Base-by-base conservation (phyloP, 1,140 invertebrate species). In the Armadillidium nasatum region DNA sequence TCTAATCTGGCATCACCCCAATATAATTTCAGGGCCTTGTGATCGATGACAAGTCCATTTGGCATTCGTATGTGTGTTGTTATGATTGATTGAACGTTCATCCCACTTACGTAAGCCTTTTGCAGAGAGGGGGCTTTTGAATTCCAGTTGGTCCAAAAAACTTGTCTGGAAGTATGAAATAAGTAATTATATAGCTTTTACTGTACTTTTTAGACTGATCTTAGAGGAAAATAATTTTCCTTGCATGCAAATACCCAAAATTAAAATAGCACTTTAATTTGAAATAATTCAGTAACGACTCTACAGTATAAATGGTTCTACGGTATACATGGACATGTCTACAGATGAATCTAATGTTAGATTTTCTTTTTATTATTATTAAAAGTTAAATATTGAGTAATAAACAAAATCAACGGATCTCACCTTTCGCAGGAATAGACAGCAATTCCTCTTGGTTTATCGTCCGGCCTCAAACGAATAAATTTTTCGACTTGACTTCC, bases 71-170 rank as follows among this genome's bases (percentile, higher is more conserved):
- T 93, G 66, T 92, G 89, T 6, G 88, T 91, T 44, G 87, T 89
- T 43, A 94, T 91, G 46, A 94, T 91, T 10, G 88, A 86, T 83
- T 92, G 87, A 11, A 88, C 82, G 15, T 86, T 86, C 81, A 86
- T 89, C 6, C 92, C 92, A 73, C 87, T 89, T 0, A 89, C 84
- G 81, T 87, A 90, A 4, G 90, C 89, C 67, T 92, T 87, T 83
- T 94, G 91, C 79, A 94, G 91, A 77, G 87, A 88, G 0, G 93
- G 92, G 50, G 80, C 78, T 72, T 81, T 80, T 11, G 88, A 86
- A 84, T 93, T 93, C 92, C 92, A 94, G 85, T 94, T 94, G 0
- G 91, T 92, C 91, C 91, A 94, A 84, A 92, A 94, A 9, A 94
- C 85, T 33, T 86, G 85, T 60, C 89, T 89, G 81, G 76, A 80